Percentiles rank a stretch among this genome's conserved stretches.
These are phyloP conservation scores for Proisotoma minuta DNA, from an alignment of 2,888 invertebrate species.

Conservation along the genomic window DNA sequence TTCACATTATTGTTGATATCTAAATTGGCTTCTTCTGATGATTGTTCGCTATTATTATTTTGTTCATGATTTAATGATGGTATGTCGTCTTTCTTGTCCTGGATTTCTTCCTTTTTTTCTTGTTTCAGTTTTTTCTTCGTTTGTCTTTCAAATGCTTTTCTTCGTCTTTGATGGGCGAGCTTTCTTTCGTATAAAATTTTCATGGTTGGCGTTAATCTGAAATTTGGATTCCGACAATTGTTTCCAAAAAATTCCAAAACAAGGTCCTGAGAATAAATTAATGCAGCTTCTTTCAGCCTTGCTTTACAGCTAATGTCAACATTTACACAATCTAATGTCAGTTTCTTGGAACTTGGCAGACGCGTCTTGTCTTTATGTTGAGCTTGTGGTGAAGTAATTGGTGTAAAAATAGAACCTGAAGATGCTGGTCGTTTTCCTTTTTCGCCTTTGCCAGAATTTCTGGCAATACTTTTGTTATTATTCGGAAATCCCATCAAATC, in stretches of 20 bases:
- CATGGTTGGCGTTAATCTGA: slow-evolving; percentile 14
- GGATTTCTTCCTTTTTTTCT: background rate
- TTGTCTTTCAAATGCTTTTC: background rate
- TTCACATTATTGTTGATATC: background rate
- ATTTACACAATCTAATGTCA: slow-evolving; percentile 1
- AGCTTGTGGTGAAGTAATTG: slow-evolving; percentile 9
- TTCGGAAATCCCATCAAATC: slow-evolving; percentile 62
- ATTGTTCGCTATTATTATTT: too few relatives aligned
- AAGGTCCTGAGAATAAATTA: slow-evolving; percentile 30
- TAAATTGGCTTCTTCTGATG: background rate
- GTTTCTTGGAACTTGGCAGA: background rate
- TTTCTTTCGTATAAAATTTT: slow-evolving; percentile 5
- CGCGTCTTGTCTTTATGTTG: background rate
- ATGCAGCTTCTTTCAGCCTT: slow-evolving; percentile 25
- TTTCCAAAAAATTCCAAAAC: slow-evolving; percentile 10
- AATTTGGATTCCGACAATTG: slow-evolving; percentile 9
- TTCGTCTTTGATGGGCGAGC: background rate
- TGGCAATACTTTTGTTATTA: slow-evolving; percentile 1
- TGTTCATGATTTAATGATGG: too few relatives aligned
- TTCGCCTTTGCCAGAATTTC: background rate
- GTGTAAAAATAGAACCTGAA: slow-evolving; percentile 1
- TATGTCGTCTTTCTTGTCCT: background rate
- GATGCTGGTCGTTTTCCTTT: background rate
- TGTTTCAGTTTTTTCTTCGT: background rate
- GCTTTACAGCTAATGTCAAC: slow-evolving; percentile 21